Percentiles rank a stretch among this genome's conserved stretches.
phyloP scores from a whole-genome alignment of 35 echinoderm and acorn worm genomes.

The Lytechinus pictus region DNA sequence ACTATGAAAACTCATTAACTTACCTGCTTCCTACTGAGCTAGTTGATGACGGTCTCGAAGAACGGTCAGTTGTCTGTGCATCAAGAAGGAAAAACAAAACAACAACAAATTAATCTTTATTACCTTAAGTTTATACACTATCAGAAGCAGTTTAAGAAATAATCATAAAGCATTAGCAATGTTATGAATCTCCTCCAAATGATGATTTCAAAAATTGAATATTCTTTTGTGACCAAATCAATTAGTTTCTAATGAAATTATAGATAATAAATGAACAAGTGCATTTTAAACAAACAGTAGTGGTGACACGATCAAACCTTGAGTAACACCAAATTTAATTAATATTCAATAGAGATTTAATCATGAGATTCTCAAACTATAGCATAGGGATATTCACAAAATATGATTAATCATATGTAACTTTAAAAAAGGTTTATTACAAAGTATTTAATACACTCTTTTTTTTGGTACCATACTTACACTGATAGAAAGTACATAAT shows the following conservation, averaged over 20 bases:
- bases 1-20: background rate
- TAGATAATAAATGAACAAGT: too few relatives aligned
- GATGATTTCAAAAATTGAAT: too few relatives aligned
- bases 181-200: too few relatives aligned
- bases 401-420: background rate
- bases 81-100: slow-evolving; percentile 43
- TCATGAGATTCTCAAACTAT: background rate
- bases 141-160: background rate
- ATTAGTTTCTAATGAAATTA: too few relatives aligned
- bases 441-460: background rate
- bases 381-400: background rate
- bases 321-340: background rate
- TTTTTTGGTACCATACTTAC: background rate
- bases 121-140: background rate
- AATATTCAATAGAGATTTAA: background rate
- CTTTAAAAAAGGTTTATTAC: background rate
- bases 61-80: slow-evolving; percentile 57
- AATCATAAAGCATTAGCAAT: too few relatives aligned
- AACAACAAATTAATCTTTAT: too few relatives aligned
- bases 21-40: slow-evolving; percentile 68
- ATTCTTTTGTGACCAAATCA: too few relatives aligned
- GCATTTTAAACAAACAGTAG: background rate
- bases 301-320: background rate
- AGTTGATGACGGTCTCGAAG: slow-evolving; percentile 63
- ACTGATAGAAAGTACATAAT: background rate